These are phyloP conservation scores for Caenorhabditis afra DNA, from an alignment of 2,888 invertebrate species.

Conservation along the genomic window DNA sequence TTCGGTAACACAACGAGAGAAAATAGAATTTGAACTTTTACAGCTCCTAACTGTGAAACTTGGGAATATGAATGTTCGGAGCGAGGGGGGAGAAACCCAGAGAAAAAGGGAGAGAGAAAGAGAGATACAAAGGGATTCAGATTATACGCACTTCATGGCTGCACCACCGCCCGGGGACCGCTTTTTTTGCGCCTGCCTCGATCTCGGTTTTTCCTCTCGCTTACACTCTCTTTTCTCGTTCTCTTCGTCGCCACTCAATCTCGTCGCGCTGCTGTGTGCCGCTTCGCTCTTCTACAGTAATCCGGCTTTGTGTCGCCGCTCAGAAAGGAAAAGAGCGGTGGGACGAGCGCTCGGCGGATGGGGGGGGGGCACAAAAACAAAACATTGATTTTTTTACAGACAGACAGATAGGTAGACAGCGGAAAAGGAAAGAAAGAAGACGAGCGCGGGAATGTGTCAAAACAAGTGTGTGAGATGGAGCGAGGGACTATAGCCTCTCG, in stretches of 20 bases:
- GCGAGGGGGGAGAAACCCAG: not conserved
- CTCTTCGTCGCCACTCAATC: too few species aligned
- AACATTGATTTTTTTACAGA: slow-evolving; percentile 38
- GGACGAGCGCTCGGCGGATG: too few species aligned
- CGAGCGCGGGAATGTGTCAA: slow-evolving; percentile 24
- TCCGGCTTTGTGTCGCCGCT: slow-evolving; percentile 47
- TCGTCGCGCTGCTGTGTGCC: too few species aligned
- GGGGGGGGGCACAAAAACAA: slow-evolving; percentile 26
- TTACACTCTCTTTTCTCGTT: not conserved
- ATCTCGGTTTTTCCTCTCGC: slow-evolving; percentile 23
- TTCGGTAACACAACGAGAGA: not conserved
- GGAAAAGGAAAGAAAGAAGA: not conserved
- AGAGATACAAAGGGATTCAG: slow-evolving; percentile 28
- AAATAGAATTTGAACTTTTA: slow-evolving; percentile 2
- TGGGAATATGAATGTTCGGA: too few species aligned
- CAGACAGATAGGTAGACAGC: too few species aligned
- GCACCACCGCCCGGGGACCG: slow-evolving; percentile 1
- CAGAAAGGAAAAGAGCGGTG: not conserved
- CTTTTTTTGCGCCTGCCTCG: slow-evolving; percentile 21
- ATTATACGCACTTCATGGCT: slow-evolving; percentile 14
- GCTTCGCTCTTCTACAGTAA: slow-evolving; percentile 34
- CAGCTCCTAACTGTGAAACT: not conserved
- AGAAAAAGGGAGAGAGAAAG: not conserved
- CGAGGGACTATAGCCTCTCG: too few species aligned
- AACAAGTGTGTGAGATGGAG: too few species aligned